Evolutionary conservation across 2,113 vertebrate species (phyloP).

Genomic region (Clarias gariepinus): DNA sequence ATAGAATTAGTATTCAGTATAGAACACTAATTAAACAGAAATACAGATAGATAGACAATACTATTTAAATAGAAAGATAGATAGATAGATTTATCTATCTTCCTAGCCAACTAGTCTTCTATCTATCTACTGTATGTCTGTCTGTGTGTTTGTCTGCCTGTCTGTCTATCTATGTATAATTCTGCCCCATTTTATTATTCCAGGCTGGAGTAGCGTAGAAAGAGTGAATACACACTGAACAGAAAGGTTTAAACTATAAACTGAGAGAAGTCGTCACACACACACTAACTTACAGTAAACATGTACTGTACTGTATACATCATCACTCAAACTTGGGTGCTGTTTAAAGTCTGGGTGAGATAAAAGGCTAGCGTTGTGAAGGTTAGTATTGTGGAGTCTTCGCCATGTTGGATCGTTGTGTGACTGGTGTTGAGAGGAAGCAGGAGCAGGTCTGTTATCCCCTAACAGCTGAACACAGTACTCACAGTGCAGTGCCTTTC

Average conservation of each 20-base stretch:
- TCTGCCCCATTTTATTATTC: neutral
- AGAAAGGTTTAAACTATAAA: neutral
- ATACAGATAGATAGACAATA: too few relatives aligned
- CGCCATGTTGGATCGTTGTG: conserved; percentile 2
- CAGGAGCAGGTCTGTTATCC: conserved; percentile 44
- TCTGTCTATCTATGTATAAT: neutral
- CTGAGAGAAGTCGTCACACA: neutral
- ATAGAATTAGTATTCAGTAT: too few relatives aligned
- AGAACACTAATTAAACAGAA: too few relatives aligned
- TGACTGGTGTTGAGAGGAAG: neutral
- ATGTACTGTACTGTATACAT: neutral
- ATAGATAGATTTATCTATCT: too few relatives aligned
- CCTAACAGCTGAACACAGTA: conserved; percentile 28
- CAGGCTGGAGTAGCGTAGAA: neutral
- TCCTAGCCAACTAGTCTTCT: too few relatives aligned
- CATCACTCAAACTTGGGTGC: neutral
- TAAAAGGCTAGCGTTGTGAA: neutral
- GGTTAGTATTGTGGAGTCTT: neutral
- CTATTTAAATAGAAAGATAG: too few relatives aligned
- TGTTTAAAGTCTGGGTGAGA: neutral
- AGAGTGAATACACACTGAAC: neutral
- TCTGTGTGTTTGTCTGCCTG: too few relatives aligned
- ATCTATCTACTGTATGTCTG: too few relatives aligned
- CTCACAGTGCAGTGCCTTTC: neutral
- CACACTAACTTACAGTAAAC: neutral